A percentile compares a stretch with the other conserved stretches of the same genome.
phyloP scores from a whole-genome alignment of 2,797 vertebrate genomes.

The Otus scops region DNA sequence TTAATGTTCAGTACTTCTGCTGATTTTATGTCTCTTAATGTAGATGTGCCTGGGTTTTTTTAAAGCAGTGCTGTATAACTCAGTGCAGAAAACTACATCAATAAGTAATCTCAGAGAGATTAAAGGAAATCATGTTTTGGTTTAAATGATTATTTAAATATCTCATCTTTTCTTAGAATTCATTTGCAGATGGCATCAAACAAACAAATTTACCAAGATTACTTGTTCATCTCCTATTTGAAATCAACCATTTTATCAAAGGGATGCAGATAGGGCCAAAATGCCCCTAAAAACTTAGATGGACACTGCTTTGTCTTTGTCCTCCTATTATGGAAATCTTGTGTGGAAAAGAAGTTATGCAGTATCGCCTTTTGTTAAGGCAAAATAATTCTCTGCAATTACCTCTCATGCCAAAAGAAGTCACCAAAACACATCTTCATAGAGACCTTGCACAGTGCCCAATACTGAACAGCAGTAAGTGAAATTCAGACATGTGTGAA shows the following conservation, averaged over 20 bases:
- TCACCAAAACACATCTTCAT: background rate
- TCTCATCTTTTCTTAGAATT: background rate
- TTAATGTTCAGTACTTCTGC: background rate
- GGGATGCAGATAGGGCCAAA: background rate
- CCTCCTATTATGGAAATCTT: background rate
- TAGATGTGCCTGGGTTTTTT: background rate
- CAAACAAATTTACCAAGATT: background rate
- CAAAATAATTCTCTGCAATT: background rate
- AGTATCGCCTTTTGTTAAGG: background rate
- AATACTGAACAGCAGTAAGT: background rate
- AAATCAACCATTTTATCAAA: background rate
- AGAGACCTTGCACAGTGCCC: background rate
- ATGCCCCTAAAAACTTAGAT: background rate
- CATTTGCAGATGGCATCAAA: background rate
- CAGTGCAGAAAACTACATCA: background rate
- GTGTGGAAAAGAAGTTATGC: background rate
- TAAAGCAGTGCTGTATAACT: background rate
- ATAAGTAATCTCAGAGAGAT: slow-evolving; percentile 23
- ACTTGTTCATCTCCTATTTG: background rate
- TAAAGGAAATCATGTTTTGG: slow-evolving; percentile 26
- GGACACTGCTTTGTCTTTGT: background rate
- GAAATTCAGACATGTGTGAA: background rate
- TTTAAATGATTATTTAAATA: slow-evolving; percentile 39
- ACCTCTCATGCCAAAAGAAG: background rate
- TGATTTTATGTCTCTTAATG: slow-evolving; percentile 26